Evolutionary conservation across 2,888 invertebrate species (phyloP).

Genomic region (Xanthia togata): DNA sequence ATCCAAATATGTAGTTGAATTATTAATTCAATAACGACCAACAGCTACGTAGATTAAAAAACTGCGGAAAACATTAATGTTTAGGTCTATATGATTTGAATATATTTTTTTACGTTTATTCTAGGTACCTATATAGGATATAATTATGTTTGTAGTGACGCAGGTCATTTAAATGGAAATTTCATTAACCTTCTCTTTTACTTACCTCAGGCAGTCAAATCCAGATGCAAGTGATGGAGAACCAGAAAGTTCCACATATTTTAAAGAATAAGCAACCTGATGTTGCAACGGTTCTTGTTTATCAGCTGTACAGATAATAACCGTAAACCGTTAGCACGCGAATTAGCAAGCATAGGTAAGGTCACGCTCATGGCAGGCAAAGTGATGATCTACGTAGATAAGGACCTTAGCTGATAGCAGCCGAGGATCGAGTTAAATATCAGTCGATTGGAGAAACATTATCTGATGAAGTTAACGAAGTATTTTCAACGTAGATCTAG

Average conservation of each 20-base stretch:
- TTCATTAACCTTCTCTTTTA: neutral
- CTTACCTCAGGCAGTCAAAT: neutral
- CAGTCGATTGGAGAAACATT: neutral
- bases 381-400: neutral
- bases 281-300: no score
- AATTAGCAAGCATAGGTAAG: neutral
- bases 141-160: no score
- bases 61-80: neutral
- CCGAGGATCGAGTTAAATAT: neutral
- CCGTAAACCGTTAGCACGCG: neutral
- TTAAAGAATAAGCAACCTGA: no score
- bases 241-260: neutral
- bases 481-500: neutral
- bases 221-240: neutral
- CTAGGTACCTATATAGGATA: no score
- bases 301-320: neutral
- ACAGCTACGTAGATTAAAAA: neutral
- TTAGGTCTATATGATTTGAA: no score
- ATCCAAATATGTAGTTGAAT: neutral
- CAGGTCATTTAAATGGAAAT: neutral
- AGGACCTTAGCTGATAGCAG: neutral
- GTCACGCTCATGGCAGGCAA: accelerated
- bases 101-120: neutral
- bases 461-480: neutral
- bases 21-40: neutral